Conservation (phyloP, 2,888 invertebrate genomes). For the Emmelina monodactyla region DNA sequence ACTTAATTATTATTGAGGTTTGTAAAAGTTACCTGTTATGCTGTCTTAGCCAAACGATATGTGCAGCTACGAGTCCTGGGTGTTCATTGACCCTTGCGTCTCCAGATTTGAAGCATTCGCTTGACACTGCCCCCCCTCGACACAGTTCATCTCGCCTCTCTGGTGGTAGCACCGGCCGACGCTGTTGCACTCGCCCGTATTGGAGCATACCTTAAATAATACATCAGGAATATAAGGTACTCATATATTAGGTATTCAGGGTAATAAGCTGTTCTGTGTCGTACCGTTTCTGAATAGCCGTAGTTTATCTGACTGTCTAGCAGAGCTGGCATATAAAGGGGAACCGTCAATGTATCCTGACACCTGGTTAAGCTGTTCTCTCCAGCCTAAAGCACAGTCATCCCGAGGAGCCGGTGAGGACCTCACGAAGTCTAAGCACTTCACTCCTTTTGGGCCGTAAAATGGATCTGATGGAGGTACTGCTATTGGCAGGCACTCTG, state of each 20-base stretch:
- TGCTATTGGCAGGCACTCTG: conserved; percentile 84
- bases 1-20: no score
- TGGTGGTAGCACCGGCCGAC: conserved; percentile 66
- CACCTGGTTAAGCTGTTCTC: conserved; percentile 85
- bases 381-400: conserved; percentile 81
- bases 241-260: neutral
- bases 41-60: conserved; percentile 77
- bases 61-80: conserved; percentile 78
- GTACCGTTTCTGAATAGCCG: conserved; percentile 76
- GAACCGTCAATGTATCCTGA: conserved; percentile 86
- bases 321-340: conserved; percentile 81
- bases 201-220: conserved; percentile 49
- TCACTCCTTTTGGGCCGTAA: conserved; percentile 72
- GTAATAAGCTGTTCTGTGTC: neutral
- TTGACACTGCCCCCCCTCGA: conserved; percentile 73
- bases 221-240: neutral
- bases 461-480: conserved; percentile 78
- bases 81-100: conserved; percentile 83
- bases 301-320: conserved; percentile 75
- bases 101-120: conserved; percentile 80
- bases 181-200: conserved; percentile 72
- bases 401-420: conserved; percentile 82
- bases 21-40: conserved; percentile 64
- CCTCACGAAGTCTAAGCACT: conserved; percentile 83
- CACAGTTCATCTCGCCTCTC: conserved; percentile 72